Evolutionary conservation across 2,113 vertebrate genomes (phyloP), one percentile per base, ranked within the genome.

Genomic region (Rhynchopsitta pachyrhyncha): DNA sequence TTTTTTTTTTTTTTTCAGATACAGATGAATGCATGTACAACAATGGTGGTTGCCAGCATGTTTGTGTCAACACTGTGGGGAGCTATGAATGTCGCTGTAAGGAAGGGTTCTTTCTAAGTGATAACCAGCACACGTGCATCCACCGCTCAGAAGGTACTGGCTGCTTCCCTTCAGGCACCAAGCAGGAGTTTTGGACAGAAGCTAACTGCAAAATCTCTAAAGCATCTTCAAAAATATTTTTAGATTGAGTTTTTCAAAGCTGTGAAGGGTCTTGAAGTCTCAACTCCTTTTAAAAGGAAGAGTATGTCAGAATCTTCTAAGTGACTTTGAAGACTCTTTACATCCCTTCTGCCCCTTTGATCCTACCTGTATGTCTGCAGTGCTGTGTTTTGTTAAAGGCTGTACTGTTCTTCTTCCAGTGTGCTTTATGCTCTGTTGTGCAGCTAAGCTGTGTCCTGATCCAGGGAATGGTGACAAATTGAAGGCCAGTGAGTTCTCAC

Each of bases 91-190:
- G 99, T 88, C 98, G 96, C 92, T 99, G 99, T 97, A 99, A 99
- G 95, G 98, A 98, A 3, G 99, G 99, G 1, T 99, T 99, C 95
- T 99, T 99, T 98, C 98, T 99, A 77, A 99, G 99, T 35, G 98
- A 99, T 97, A 99, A 99, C 96, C 99, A 99, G 98, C 99, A 99
- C 95, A 99, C 99, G 1, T 99, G 99, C 97, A 99, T 99, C 97
- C 99, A 99, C 88, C 99, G 98, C 90, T 99, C 98, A 8, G 98
- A 99, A 98, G 99, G 99, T 99, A 98, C 97, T 23, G 27, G 13
- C 90, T 76, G 6, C 86, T 57, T 66, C 44, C 57, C 70, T 92
- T 70, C 28, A 27, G 41, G n/a, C 52, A 50, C 24, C 27, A 4
- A 19, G 35, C 60, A 60, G 62, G 24, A 17, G 52, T 28, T 50